Evolutionary conservation across 2,113 vertebrate species (phyloP).

Genomic region (Mirza zaza): DNA sequence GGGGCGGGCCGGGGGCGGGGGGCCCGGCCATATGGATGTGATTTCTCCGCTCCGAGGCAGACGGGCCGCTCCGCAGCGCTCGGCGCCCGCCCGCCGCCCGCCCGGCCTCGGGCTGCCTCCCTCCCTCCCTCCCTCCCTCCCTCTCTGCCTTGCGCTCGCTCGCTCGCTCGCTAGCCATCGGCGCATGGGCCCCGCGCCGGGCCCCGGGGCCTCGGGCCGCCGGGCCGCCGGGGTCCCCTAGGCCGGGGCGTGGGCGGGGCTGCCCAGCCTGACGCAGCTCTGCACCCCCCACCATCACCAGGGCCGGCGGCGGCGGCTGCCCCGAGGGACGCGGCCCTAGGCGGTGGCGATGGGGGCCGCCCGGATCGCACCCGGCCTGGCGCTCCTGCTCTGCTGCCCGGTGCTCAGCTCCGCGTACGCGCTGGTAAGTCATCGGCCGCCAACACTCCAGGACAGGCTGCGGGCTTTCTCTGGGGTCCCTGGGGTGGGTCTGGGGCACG

Average conservation of each 20-base stretch:
- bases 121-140: slow-evolving; percentile 13
- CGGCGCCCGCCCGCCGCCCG: slow-evolving; percentile 77
- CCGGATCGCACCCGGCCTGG: slow-evolving; percentile 88
- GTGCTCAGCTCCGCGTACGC: slow-evolving; percentile 87
- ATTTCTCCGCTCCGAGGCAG: slow-evolving; percentile 89
- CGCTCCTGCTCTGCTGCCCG: slow-evolving; percentile 89
- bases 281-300: slow-evolving; percentile 68
- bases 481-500: not conserved
- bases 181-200: slow-evolving; percentile 67
- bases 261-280: slow-evolving; percentile 64
- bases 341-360: slow-evolving; percentile 91
- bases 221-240: slow-evolving; percentile 70
- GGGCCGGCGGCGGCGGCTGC: slow-evolving; percentile 75
- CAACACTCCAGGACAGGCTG: not conserved
- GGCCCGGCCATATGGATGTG: slow-evolving; percentile 95
- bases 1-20: slow-evolving; percentile 78
- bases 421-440: slow-evolving; percentile 88
- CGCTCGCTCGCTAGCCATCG: slow-evolving; percentile 9
- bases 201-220: slow-evolving; percentile 68
- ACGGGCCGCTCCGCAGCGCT: slow-evolving; percentile 72
- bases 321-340: slow-evolving; percentile 84
- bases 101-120: slow-evolving; percentile 65
- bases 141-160: not conserved
- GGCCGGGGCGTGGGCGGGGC: slow-evolving; percentile 71
- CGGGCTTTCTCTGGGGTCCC: not conserved